phyloP scores from a whole-genome alignment of 2,797 vertebrate species.

The Halcyon badia region DNA sequence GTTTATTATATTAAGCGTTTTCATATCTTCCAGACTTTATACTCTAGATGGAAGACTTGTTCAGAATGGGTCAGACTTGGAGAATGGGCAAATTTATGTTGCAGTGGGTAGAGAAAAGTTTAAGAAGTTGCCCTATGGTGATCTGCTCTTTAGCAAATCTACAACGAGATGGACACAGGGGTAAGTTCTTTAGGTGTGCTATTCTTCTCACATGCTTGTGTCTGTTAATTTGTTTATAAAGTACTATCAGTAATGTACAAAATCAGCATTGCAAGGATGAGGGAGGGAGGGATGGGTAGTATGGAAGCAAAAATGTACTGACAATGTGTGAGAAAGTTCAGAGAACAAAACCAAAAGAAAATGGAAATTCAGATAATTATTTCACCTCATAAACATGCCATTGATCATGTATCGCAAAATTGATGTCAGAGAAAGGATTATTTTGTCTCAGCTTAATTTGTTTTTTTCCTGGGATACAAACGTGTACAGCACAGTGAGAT shows the following conservation, averaged over 20 bases:
- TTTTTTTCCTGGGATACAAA: not conserved
- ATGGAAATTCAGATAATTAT: not conserved
- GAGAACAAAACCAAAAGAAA: not conserved
- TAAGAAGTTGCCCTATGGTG: slow-evolving; percentile 91
- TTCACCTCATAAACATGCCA: not conserved
- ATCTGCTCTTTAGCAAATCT: slow-evolving; percentile 89
- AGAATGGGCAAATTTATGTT: slow-evolving; percentile 94
- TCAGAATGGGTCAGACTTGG: slow-evolving; percentile 88
- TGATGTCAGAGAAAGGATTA: not conserved
- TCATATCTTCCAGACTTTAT: slow-evolving; percentile 86
- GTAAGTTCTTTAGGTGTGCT: slow-evolving; percentile 76
- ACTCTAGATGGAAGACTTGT: slow-evolving; percentile 90
- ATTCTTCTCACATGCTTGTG: not conserved
- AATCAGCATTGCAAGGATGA: not conserved
- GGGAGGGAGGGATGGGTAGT: not conserved
- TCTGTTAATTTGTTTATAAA: not conserved
- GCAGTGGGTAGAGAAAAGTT: slow-evolving; percentile 95
- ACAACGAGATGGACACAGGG: slow-evolving; percentile 84
- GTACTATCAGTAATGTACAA: not conserved
- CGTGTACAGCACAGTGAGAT: not conserved
- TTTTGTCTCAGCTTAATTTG: not conserved
- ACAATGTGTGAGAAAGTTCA: not conserved
- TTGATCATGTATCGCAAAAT: not conserved
- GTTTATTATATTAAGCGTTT: not conserved
- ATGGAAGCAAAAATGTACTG: not conserved